phyloP scores from a whole-genome alignment of 2,888 invertebrate species.

The Capitulum mitella region DNA sequence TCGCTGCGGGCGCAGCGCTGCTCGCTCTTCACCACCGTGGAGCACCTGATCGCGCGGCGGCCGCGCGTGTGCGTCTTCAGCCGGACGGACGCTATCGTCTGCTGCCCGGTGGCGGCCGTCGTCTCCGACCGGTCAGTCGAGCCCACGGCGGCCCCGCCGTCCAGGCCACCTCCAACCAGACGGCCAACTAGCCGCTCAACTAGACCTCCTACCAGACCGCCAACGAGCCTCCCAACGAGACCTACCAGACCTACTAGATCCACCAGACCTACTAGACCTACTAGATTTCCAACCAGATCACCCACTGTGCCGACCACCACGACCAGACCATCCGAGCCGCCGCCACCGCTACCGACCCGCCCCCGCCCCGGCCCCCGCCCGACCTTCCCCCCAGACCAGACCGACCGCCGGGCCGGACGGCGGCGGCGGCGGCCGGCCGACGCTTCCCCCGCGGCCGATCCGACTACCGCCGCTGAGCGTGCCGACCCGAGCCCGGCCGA shows the following conservation, averaged over 20 bases:
- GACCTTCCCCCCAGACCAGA: not conserved
- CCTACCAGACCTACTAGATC: not conserved
- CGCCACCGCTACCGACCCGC: not conserved
- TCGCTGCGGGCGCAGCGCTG: not conserved
- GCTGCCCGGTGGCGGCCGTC: not conserved
- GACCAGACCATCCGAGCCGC: not conserved
- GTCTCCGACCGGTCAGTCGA: not conserved
- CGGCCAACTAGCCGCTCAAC: too few species aligned
- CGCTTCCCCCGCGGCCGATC: not conserved
- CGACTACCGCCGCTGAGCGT: too few species aligned
- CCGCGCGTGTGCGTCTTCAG: not conserved
- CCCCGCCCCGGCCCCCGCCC: not conserved
- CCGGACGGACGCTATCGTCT: not conserved
- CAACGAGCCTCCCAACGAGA: too few species aligned
- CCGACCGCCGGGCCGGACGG: not conserved
- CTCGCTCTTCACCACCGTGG: not conserved
- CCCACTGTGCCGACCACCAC: too few species aligned
- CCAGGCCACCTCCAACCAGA: too few species aligned
- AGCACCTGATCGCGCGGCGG: not conserved
- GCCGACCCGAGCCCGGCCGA: too few species aligned
- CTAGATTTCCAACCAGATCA: too few species aligned
- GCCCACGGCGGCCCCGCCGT: not conserved
- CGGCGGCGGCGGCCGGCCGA: too few species aligned
- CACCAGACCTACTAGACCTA: not conserved
- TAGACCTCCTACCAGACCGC: not conserved